phyloP scores from a whole-genome alignment of 2,888 invertebrate genomes.

The Protodeltote pygarga region DNA sequence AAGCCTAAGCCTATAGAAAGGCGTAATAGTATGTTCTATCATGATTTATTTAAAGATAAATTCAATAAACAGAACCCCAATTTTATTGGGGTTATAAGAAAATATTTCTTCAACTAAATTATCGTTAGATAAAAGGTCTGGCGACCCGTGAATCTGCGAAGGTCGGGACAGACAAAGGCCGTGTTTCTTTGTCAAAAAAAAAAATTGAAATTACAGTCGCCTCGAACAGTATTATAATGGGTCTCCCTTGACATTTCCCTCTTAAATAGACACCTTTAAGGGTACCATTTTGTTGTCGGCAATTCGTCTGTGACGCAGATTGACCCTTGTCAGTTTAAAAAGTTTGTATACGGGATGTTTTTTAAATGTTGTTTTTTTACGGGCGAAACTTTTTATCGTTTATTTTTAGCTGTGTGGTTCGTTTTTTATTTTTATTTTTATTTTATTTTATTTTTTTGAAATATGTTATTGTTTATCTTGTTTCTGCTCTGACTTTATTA shows the following conservation, averaged over 20 bases:
- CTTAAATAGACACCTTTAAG: constrained; percentile 43
- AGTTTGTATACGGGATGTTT: constrained; percentile 33
- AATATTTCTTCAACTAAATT: constrained; percentile 53
- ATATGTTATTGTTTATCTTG: too few species aligned
- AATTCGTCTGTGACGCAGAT: constrained; percentile 42
- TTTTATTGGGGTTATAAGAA: constrained; percentile 37
- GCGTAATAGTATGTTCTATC: too few species aligned
- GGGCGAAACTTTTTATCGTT: too few species aligned
- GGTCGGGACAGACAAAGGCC: constrained; percentile 55
- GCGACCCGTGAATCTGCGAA: constrained; percentile 55
- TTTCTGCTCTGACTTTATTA: too few species aligned
- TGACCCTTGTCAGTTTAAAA: constrained; percentile 39
- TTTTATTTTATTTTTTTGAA: too few species aligned
- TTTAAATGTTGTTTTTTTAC: neutral
- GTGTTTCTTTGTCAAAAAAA: constrained; percentile 51
- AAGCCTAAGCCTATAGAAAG: too few species aligned
- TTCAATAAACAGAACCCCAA: constrained; percentile 50
- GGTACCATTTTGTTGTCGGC: constrained; percentile 44
- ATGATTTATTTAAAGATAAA: constrained; percentile 22
- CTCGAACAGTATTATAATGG: constrained; percentile 47
- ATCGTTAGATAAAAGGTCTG: constrained; percentile 53
- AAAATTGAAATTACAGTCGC: constrained; percentile 53
- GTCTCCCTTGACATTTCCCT: constrained; percentile 49
- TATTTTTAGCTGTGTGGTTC: neutral
- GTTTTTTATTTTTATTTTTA: neutral